Evolutionary conservation across 2,888 invertebrate species (phyloP).

Genomic region (Tholera decimalis): DNA sequence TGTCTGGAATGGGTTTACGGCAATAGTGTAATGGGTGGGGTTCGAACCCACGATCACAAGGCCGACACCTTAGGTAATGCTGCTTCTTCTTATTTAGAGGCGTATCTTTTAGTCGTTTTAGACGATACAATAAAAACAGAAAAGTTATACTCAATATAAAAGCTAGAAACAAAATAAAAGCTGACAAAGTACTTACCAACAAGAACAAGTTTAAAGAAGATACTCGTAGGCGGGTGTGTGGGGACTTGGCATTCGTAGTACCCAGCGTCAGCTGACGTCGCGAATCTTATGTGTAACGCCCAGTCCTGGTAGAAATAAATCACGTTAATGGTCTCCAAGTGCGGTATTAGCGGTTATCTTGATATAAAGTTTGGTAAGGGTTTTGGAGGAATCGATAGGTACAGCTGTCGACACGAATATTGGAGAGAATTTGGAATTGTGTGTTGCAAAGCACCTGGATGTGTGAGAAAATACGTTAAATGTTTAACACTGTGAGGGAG

Average conservation of each 20-base stretch:
- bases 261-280: conserved; percentile 92
- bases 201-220: conserved; percentile 92
- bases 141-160: not conserved
- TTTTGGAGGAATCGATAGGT: conserved; percentile 41
- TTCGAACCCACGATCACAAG: no score
- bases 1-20: no score
- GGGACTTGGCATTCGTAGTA: conserved; percentile 93
- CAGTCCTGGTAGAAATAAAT: conserved; percentile 90
- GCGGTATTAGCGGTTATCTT: conserved; percentile 52
- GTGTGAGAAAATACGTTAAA: not conserved
- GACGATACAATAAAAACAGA: not conserved
- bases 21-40: no score
- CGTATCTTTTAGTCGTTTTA: not conserved
- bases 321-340: conserved; percentile 55
- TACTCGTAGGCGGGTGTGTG: conserved; percentile 92
- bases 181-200: conserved; percentile 90
- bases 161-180: conserved; percentile 55
- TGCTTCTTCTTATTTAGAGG: conserved; percentile 3
- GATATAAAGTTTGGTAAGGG: conserved; percentile 57
- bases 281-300: conserved; percentile 93
- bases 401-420: conserved; percentile 7
- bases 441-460: not conserved
- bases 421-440: conserved; percentile 6
- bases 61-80: no score
- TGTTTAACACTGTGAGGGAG: not conserved